Base-by-base conservation (phyloP, 1,140 invertebrate genomes). In the Drosophila lacteicornis region DNA sequence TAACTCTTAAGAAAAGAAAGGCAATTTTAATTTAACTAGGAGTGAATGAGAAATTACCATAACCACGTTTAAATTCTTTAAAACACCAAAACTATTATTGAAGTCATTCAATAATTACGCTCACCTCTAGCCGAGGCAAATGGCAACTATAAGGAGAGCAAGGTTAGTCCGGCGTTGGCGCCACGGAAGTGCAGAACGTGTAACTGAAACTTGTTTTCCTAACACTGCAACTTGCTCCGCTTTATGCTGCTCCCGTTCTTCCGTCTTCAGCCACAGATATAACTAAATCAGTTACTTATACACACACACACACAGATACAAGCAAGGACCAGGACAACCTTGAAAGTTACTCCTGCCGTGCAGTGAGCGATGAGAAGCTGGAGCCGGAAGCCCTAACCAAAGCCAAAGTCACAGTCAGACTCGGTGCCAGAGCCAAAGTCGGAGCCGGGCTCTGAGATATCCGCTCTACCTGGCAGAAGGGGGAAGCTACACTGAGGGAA, bases 151-250 rank as follows among this genome's bases (percentile, higher is more conserved):
- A 74, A 73, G 68, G 50, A 27, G 55, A 49, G 61, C 67, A 80
- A 84, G 78, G 80, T 80, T 83, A 51, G 62, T 36, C 45, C 46
- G 42, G 60, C 74, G 75, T 15, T 71, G 84, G 85, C 84, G 84
- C 85, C 84, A 84, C 81, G 84, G 85, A 88, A 88, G 80, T 88
- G 84, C 85, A 84, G 40, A 79, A 53, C 70, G 80, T 67, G 80
- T 81, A 84, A 75, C 84, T 81, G 77, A 90, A 88, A 90, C 74
- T 88, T 87, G 84, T 88, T 87, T 88, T 90, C 80, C 85, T 81
- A 79, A 53, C 78, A 80, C 61, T 88, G 84, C 78, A 90, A 65
- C 65, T 60, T 68, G 67, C 70, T 53, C 30, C 38, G 57, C 63
- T 66, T 66, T 66, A 51, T 65, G 40, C 74, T 27, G 56, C 11